Percentiles rank a stretch among this genome's conserved stretches.
Conservation (phyloP, 2,888 invertebrate genomes). For the Germaria angustata region DNA sequence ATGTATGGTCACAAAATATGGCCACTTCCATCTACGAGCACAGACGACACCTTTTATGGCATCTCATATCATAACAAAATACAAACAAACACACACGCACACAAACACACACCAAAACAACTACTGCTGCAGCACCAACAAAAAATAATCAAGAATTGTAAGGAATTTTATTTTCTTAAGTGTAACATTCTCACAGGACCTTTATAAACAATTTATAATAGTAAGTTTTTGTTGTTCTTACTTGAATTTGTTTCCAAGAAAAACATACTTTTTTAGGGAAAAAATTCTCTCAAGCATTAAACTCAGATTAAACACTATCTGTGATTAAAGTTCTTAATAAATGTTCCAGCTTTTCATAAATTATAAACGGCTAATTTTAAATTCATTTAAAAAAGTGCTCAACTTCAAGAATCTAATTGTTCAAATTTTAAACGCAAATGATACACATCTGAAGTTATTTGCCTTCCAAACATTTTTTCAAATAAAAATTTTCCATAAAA, state of each 20-base stretch:
- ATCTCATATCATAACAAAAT: constrained; percentile 25
- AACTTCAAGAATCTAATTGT: too few species aligned
- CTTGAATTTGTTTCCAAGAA: neutral
- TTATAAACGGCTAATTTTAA: too few species aligned
- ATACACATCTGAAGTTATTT: too few species aligned
- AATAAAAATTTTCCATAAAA: too few species aligned
- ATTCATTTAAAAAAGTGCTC: too few species aligned
- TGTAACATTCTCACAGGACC: constrained; percentile 7
- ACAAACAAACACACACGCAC: neutral
- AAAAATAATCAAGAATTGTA: neutral
- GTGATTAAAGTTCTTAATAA: too few species aligned
- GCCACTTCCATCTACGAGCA: constrained; percentile 19
- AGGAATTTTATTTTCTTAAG: neutral
- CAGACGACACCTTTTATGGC: constrained; percentile 45
- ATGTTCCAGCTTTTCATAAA: too few species aligned
- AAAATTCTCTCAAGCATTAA: too few species aligned
- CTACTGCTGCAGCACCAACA: neutral
- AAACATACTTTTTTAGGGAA: neutral
- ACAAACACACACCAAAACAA: neutral
- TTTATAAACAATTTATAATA: neutral
- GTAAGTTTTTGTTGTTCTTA: constrained; percentile 11
- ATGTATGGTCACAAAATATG: constrained; percentile 36
- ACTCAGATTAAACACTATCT: too few species aligned
- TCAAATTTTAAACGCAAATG: too few species aligned
- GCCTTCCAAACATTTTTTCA: too few species aligned